phyloP scores from a whole-genome alignment of 2,113 vertebrate species.

The Indri indri region DNA sequence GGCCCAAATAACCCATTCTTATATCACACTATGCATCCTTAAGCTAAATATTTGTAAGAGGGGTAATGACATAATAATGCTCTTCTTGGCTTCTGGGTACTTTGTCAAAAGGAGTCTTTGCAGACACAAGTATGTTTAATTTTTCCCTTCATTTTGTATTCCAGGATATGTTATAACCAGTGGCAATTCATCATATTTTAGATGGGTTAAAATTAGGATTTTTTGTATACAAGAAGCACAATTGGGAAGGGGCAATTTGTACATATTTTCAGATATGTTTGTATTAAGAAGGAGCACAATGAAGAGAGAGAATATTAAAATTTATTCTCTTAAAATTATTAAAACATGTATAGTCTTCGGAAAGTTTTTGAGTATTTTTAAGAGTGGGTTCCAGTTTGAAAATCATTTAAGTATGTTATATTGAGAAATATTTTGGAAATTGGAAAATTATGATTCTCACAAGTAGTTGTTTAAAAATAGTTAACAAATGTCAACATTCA shows the following conservation, averaged over 20 bases:
- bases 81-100: not conserved
- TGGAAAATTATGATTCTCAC: not conserved
- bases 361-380: not conserved
- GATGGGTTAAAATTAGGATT: not conserved
- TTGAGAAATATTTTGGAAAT: not conserved
- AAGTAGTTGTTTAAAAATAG: not conserved
- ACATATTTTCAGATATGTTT: not conserved
- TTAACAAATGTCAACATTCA: not conserved
- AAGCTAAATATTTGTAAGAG: not conserved
- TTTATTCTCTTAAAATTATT: not conserved
- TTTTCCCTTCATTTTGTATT: not conserved
- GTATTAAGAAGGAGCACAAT: not conserved
- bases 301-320: not conserved
- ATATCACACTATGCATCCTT: not conserved
- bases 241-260: not conserved
- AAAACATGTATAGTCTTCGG: not conserved
- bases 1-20: not conserved
- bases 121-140: not conserved
- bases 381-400: not conserved
- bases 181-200: not conserved
- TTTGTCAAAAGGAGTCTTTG: not conserved
- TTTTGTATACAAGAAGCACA: not conserved
- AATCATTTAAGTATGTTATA: not conserved
- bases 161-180: not conserved
- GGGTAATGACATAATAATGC: not conserved